Evolutionary conservation across 2,888 invertebrate genomes (phyloP), one percentile per base, ranked within the genome.

Genomic region (Nipponacmea schrenckii): DNA sequence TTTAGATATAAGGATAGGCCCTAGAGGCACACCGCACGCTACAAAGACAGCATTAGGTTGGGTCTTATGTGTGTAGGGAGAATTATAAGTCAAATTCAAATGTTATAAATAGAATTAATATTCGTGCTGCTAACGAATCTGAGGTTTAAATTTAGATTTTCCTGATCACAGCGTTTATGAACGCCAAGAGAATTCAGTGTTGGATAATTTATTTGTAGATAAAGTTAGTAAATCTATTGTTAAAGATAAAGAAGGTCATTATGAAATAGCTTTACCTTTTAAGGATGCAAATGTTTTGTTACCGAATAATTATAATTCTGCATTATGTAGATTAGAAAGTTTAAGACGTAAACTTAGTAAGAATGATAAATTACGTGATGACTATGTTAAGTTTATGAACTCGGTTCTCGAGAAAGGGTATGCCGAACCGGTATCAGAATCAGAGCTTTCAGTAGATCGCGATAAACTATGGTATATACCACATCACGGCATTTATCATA

Each of bases 401-500:
- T 69, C 72, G 8, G 46, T 75, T 17, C 27, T 72, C 14, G 63
- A 62, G 15, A 64, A 73, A 31, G 69, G 68, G 2, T 69, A 69
- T 56, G 76, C 76, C 27, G 68, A 70, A 62, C 45, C 50, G 27
- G 69, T 73, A 7, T 69, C 71, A 10, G 24, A 27, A 15, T 63
- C 68, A 12, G 64, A 67, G 31, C 15, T 63, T 14, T 15, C 27
- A n/a, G 26, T 24, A 1, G 64, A 68, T 10, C 66, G 73, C n/a
- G 72, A 69, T 62, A 20, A 31, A 5, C 67, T 62, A 26, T 77
- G 77, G 75, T 79, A 77, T 68, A 27, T 79, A 7, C 78, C 75
- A 27, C 69, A 69, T 26, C 72, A 70, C 62, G 75, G 72, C 14
- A 72, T 75, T 10, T 77, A 69, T 63, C 76, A 77, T 45, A 74